Evolutionary conservation across 2,113 vertebrate species (phyloP).

Genomic region (Lichenostomus cassidix): DNA sequence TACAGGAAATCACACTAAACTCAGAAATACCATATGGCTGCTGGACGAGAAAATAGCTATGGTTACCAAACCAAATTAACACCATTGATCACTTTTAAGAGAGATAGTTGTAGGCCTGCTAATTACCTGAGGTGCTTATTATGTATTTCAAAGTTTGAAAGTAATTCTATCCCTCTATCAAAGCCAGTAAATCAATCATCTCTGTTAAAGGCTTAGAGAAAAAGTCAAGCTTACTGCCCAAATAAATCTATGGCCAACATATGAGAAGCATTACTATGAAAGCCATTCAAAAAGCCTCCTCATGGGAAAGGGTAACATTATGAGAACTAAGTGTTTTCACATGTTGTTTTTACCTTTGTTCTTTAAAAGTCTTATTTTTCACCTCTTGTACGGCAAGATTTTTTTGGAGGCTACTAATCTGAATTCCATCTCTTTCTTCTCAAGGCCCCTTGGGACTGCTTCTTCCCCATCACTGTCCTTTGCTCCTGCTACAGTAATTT

Average conservation of each 20-base stretch:
- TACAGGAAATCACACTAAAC: constrained; percentile 40
- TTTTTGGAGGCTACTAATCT: constrained; percentile 44
- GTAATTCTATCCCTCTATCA: constrained; percentile 40
- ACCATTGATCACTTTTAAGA: constrained; percentile 25
- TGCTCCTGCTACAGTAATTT: constrained; percentile 9
- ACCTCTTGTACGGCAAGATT: neutral
- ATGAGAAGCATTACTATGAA: constrained; percentile 65
- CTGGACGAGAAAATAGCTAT: neutral
- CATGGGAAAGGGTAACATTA: constrained; percentile 59
- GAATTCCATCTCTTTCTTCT: constrained; percentile 50
- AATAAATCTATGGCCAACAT: constrained; percentile 49
- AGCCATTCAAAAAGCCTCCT: constrained; percentile 43
- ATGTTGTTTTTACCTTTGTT: constrained; percentile 66
- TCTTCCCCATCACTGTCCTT: neutral
- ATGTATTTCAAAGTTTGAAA: constrained; percentile 40
- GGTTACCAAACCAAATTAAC: constrained; percentile 44
- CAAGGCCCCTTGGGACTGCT: neutral
- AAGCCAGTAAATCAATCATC: constrained; percentile 51
- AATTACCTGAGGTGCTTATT: constrained; percentile 46
- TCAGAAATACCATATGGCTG: constrained; percentile 44
- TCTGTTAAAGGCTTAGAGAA: constrained; percentile 29
- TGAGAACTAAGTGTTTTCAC: constrained; percentile 65
- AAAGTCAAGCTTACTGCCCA: constrained; percentile 29
- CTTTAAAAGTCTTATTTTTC: constrained; percentile 62
- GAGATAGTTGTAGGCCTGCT: constrained; percentile 11